Conservation (phyloP, 2,888 invertebrate species). For the Clostera curtula region DNA sequence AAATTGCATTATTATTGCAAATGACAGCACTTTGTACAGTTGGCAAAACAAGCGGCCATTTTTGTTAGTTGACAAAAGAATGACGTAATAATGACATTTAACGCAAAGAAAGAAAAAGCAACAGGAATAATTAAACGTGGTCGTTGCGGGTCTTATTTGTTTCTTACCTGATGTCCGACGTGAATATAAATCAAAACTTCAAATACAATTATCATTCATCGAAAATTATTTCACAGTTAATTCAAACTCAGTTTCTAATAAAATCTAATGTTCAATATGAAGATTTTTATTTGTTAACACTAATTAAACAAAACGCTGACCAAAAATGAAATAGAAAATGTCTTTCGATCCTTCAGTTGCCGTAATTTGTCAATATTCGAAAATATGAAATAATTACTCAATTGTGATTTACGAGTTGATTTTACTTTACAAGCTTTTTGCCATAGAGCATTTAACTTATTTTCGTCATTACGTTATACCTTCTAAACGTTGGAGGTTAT, state of each 20-base stretch:
- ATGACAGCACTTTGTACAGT: conserved; percentile 67
- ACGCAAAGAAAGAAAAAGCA: too few species aligned
- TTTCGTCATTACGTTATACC: conserved; percentile 34
- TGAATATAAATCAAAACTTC: too few species aligned
- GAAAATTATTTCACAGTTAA: too few species aligned
- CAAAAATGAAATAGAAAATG: conserved; percentile 34
- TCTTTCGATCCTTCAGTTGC: conserved; percentile 39
- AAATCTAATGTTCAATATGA: neutral
- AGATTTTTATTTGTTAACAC: conserved; percentile 2
- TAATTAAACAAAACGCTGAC: conserved; percentile 15
- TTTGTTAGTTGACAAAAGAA: conserved; percentile 16
- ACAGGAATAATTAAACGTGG: too few species aligned
- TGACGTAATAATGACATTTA: too few species aligned
- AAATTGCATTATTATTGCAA: conserved; percentile 64
- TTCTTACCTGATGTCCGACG: too few species aligned
- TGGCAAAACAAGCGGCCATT: conserved; percentile 66
- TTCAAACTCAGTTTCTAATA: too few species aligned
- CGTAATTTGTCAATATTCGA: conserved; percentile 44
- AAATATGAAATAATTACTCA: conserved; percentile 61
- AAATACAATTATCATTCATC: too few species aligned
- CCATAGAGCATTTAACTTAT: conserved; percentile 26
- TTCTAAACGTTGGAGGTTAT: conserved; percentile 60
- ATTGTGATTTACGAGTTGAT: conserved; percentile 63
- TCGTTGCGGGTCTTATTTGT: too few species aligned
- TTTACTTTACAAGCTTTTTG: conserved; percentile 36